Conservation (phyloP, 2,113 vertebrate species). For the Psammodynastes pulverulentus region DNA sequence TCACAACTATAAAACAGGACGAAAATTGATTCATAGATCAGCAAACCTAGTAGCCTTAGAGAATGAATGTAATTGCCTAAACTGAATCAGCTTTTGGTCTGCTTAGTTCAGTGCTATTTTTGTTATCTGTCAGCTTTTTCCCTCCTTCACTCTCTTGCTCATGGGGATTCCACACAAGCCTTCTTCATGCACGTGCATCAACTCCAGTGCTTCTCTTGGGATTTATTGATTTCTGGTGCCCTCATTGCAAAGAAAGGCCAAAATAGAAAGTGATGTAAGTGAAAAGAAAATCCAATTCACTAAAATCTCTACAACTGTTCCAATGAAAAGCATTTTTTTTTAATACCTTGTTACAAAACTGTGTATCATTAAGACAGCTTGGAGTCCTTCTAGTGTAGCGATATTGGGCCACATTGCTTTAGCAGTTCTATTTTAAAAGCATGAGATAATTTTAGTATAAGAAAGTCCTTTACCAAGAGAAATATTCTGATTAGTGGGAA, state of each 20-base stretch:
- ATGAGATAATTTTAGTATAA: background rate
- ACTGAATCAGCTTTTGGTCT: background rate
- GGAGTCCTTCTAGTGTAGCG: background rate
- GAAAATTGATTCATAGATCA: background rate
- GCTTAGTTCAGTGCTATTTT: background rate
- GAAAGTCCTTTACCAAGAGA: background rate
- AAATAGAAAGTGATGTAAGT: background rate
- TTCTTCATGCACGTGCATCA: background rate
- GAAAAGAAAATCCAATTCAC: background rate
- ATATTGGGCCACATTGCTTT: background rate
- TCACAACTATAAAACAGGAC: background rate
- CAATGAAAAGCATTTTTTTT: background rate
- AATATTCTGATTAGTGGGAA: background rate
- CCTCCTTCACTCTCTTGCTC: background rate
- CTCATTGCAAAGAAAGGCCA: background rate
- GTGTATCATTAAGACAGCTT: background rate
- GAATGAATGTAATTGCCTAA: background rate
- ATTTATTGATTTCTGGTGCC: background rate
- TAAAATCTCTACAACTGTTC: background rate
- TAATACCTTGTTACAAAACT: background rate
- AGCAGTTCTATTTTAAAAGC: background rate
- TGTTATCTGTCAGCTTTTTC: background rate
- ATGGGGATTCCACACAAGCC: background rate
- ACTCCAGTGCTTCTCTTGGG: background rate
- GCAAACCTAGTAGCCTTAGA: background rate